These are phyloP conservation scores for Masnerella sp. DNA, from an alignment of 2,888 invertebrate species.

Conservation along the genomic window DNA sequence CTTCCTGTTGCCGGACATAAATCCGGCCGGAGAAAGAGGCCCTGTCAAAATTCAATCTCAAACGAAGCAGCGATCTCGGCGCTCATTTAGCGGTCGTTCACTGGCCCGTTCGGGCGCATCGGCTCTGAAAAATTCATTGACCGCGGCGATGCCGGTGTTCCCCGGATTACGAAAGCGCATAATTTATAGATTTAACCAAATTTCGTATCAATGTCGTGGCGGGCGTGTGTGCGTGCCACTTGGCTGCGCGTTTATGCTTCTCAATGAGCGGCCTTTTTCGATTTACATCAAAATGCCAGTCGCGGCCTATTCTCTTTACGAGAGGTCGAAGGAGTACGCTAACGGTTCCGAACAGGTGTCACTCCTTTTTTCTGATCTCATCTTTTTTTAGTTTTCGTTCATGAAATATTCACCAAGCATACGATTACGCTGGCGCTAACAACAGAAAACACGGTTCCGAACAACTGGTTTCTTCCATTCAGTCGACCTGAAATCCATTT, in stretches of 20 bases:
- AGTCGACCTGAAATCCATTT: no score
- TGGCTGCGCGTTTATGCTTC: constrained; percentile 53
- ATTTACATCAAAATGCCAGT: constrained; percentile 71
- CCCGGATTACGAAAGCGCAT: constrained; percentile 18
- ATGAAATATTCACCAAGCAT: constrained; percentile 75
- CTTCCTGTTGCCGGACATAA: constrained; percentile 51
- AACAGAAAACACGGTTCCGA: no score
- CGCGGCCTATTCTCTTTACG: constrained; percentile 64
- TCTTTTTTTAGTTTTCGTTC: constrained; percentile 64
- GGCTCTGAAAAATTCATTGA: constrained; percentile 34
- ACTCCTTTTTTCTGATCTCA: constrained; percentile 69
- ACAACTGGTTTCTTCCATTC: no score
- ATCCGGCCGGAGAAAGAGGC: constrained; percentile 24
- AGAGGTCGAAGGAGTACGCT: constrained; percentile 70
- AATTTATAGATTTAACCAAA: constrained; percentile 40
- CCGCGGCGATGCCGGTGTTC: constrained; percentile 3
- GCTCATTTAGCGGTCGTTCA: constrained; percentile 46
- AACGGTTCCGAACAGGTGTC: constrained; percentile 73
- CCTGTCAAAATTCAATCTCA: constrained; percentile 43
- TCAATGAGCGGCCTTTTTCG: constrained; percentile 63
- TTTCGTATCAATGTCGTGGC: constrained; percentile 48
- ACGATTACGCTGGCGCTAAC: constrained; percentile 68
- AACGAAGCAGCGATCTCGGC: constrained; percentile 36
- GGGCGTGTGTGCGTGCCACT: constrained; percentile 55
- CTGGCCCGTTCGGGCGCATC: constrained; percentile 30